Evolutionary conservation across 1,140 invertebrate species (phyloP).

Genomic region (Platyura marginata): DNA sequence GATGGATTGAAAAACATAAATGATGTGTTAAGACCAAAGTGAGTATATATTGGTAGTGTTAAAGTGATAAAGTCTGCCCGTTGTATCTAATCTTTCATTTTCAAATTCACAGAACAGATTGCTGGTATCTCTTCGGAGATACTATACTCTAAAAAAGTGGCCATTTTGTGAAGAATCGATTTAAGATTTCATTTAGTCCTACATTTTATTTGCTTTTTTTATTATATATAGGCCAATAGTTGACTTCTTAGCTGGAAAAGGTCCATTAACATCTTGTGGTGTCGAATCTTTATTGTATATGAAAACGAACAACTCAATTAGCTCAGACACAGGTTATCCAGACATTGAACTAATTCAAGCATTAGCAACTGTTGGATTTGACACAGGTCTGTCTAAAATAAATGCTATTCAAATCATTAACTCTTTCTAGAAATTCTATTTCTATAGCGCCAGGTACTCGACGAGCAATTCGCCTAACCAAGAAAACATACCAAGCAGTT

Average conservation of each 20-base stretch:
- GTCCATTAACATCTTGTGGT: slow-evolving; percentile 34
- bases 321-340: neutral
- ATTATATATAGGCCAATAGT: slow-evolving; percentile 6
- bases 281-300: slow-evolving; percentile 27
- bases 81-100: no score
- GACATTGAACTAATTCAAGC: neutral
- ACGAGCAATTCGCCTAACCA: neutral
- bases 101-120: no score
- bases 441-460: neutral
- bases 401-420: neutral
- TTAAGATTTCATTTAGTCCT: slow-evolving; percentile 34
- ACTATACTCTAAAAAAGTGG: no score
- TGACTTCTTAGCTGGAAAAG: slow-evolving; percentile 21
- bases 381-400: neutral
- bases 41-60: no score
- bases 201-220: no score
- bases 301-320: slow-evolving; percentile 16
- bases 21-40: slow-evolving; percentile 33
- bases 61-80: no score
- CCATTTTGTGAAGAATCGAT: slow-evolving; percentile 27
- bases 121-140: no score
- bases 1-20: slow-evolving; percentile 27
- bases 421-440: neutral
- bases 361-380: neutral
- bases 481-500: neutral